These are phyloP conservation scores for Enchytraeus crypticus DNA, from an alignment of 2,888 invertebrate genomes.

Conservation along the genomic window DNA sequence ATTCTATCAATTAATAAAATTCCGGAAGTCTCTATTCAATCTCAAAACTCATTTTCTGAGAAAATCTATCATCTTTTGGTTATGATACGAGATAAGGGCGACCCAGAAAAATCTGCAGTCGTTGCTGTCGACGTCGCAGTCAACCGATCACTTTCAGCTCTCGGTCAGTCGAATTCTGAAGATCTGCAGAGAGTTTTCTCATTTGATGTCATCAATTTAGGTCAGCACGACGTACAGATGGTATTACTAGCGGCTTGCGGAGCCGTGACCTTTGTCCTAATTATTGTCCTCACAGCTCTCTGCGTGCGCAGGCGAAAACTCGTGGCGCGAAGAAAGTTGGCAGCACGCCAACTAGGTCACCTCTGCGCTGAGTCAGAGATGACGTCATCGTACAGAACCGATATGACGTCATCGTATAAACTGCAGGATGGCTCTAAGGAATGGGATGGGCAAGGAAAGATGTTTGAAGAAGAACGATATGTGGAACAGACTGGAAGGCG, in stretches of 20 bases:
- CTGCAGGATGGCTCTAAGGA: background rate
- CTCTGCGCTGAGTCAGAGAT: too few relatives aligned
- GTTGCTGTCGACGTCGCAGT: background rate
- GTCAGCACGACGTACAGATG: background rate
- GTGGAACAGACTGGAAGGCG: too few relatives aligned
- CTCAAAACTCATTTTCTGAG: background rate
- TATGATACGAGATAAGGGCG: background rate
- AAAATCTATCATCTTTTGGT: background rate
- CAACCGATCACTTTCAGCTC: background rate
- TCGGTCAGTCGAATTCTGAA: too few relatives aligned
- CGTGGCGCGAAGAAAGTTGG: too few relatives aligned
- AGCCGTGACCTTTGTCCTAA: background rate
- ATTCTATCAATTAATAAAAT: background rate
- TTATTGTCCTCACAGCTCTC: background rate
- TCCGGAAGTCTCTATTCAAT: too few relatives aligned
- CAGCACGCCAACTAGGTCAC: too few relatives aligned
- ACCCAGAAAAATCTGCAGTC: background rate
- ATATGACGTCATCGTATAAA: background rate
- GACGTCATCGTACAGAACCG: too few relatives aligned
- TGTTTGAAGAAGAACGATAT: too few relatives aligned
- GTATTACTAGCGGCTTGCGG: background rate
- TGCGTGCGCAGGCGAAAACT: background rate
- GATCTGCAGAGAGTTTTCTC: background rate
- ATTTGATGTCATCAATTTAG: background rate
- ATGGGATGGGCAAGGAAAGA: background rate